These are phyloP conservation scores for Zhengitettix transpicula DNA, from an alignment of 2,888 invertebrate genomes.

Conservation along the genomic window DNA sequence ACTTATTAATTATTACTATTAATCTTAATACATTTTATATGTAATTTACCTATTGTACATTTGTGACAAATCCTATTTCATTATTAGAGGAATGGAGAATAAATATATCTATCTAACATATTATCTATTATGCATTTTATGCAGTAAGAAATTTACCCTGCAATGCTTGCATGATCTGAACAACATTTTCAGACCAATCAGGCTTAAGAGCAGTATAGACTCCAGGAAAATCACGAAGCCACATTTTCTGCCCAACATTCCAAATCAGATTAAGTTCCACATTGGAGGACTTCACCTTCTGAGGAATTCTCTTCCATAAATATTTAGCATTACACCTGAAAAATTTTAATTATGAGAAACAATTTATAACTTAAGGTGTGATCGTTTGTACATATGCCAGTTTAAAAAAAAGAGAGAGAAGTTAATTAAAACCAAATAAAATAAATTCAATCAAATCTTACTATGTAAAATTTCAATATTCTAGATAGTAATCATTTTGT, in stretches of 20 bases:
- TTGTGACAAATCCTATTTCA: too few species aligned
- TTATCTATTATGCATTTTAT: too few species aligned
- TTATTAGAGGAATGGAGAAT: too few species aligned
- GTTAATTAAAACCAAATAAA: background rate
- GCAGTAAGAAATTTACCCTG: conserved; percentile 41
- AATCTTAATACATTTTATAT: too few species aligned
- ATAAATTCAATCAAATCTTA: background rate
- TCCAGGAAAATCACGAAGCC: conserved; percentile 66
- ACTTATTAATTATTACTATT: too few species aligned
- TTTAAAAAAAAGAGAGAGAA: background rate
- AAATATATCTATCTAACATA: too few species aligned
- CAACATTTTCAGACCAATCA: conserved; percentile 67
- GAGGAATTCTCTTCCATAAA: conserved; percentile 83
- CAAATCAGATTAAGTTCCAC: conserved; percentile 64
- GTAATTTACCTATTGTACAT: too few species aligned
- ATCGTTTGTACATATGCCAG: background rate
- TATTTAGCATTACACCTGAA: conserved; percentile 77
- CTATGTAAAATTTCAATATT: background rate
- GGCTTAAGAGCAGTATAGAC: conserved; percentile 58
- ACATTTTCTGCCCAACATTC: conserved; percentile 68
- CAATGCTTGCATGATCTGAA: conserved; percentile 62
- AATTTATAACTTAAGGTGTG: background rate
- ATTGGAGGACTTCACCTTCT: conserved; percentile 47
- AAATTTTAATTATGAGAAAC: conserved; percentile 14
- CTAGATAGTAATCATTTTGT: too few species aligned